A percentile compares a stretch with the other conserved stretches of the same genome.
These are phyloP conservation scores for Leuciscus idus DNA, from an alignment of 2,113 vertebrate species.

Conservation along the genomic window DNA sequence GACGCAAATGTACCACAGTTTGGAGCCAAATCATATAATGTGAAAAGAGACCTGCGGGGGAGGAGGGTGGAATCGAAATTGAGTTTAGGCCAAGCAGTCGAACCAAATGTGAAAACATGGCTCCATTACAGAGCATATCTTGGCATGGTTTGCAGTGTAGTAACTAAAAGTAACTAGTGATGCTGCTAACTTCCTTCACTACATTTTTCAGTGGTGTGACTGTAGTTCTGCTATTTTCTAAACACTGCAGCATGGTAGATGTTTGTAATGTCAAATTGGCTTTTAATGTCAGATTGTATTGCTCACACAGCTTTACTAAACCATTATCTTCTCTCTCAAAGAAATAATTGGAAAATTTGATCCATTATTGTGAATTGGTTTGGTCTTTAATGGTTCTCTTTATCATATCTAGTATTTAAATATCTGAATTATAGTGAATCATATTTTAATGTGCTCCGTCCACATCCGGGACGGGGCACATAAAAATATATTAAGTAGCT, in stretches of 20 bases:
- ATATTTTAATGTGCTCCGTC: too few relatives aligned
- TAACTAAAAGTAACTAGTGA: neutral
- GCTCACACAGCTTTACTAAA: neutral
- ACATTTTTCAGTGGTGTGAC: neutral
- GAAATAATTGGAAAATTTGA: neutral
- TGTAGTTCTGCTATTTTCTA: neutral
- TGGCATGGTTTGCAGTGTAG: neutral
- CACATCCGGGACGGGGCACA: too few relatives aligned
- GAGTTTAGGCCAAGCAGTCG: conserved; percentile 12
- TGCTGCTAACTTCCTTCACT: neutral
- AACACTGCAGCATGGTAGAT: neutral
- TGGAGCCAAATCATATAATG: conserved; percentile 27
- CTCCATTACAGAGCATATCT: conserved; percentile 11
- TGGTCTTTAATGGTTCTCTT: neutral
- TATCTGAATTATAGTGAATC: neutral
- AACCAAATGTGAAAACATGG: conserved; percentile 26
- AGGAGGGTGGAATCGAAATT: neutral
- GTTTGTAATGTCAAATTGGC: neutral
- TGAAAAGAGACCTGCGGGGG: conserved; percentile 28
- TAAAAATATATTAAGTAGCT: too few relatives aligned
- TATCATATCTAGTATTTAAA: neutral
- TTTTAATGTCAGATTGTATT: neutral
- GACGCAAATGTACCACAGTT: conserved; percentile 13
- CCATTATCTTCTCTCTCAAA: neutral
- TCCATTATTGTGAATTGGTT: neutral